Conservation (phyloP, 2,888 invertebrate species). For the Chloromyia formosa region DNA sequence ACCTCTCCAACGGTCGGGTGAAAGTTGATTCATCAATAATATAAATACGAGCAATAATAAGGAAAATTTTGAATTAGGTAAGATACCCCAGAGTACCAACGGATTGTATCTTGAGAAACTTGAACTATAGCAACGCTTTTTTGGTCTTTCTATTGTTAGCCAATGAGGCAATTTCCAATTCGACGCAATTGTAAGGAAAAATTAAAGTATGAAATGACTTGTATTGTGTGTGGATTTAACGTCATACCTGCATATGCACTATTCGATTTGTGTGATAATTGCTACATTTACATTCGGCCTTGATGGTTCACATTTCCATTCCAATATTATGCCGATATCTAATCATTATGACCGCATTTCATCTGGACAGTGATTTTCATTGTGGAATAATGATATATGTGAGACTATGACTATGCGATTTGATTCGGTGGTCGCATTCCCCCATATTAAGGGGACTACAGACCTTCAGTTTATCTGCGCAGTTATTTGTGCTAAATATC, state of each 20-base stretch:
- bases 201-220: slow-evolving; percentile 1
- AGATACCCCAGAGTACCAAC: neutral
- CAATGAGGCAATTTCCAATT: neutral
- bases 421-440: too few relatives aligned
- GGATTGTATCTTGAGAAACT: too few relatives aligned
- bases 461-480: too few relatives aligned
- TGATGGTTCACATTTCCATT: slow-evolving; percentile 23
- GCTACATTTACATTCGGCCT: slow-evolving; percentile 33
- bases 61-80: slow-evolving; percentile 19
- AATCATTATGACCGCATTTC: neutral
- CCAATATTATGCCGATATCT: too few relatives aligned
- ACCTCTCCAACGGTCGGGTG: slow-evolving; percentile 8
- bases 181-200: neutral
- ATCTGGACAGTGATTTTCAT: neutral
- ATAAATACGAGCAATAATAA: slow-evolving; percentile 4
- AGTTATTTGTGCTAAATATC: too few relatives aligned
- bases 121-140: too few relatives aligned
- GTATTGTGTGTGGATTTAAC: neutral
- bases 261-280: slow-evolving; percentile 11
- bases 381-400: neutral
- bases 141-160: neutral
- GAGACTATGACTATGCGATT: neutral
- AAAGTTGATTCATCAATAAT: slow-evolving; percentile 38
- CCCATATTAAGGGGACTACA: too few relatives aligned
- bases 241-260: too few relatives aligned